Percentiles rank a stretch among this genome's conserved stretches.
phyloP scores from a whole-genome alignment of 2,888 invertebrate species.

The Rapana venosa region DNA sequence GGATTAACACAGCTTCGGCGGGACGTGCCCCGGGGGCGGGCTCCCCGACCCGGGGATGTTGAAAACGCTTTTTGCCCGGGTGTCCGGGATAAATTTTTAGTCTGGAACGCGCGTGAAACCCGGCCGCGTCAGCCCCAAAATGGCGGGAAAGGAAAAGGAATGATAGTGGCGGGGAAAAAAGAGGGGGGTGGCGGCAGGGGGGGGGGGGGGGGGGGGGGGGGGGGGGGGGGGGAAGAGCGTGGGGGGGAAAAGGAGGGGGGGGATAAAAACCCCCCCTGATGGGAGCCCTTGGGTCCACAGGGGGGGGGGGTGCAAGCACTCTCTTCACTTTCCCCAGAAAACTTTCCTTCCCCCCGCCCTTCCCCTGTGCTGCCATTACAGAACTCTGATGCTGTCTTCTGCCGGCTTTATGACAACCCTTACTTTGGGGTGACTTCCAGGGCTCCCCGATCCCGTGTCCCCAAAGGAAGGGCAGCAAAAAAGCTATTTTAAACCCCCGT shows the following conservation, averaged over 20 bases:
- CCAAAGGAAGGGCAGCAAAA: neutral
- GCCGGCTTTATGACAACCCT: no score
- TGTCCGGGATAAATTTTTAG: constrained; percentile 9
- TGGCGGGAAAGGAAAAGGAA: neutral
- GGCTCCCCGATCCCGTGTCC: neutral
- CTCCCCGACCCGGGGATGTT: constrained; percentile 1
- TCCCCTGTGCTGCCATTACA: no score
- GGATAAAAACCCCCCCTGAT: no score
- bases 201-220: no score
- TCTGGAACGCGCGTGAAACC: constrained; percentile 12
- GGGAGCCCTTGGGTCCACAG: no score
- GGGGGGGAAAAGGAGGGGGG: no score
- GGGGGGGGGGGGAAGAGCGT: no score
- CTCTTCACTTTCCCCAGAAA: neutral
- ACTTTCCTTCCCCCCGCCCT: neutral
- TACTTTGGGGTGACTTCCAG: no score
- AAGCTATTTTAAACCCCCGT: neutral
- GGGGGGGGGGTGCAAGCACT: neutral
- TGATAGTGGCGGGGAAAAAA: neutral
- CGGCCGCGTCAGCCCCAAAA: neutral
- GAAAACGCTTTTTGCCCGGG: neutral
- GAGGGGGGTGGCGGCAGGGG: no score
- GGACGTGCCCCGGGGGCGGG: constrained; percentile 13
- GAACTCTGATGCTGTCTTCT: neutral
- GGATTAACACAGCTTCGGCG: constrained; percentile 24